phyloP scores from a whole-genome alignment of 1,140 invertebrate genomes.

The Geopemphigus sp. region DNA sequence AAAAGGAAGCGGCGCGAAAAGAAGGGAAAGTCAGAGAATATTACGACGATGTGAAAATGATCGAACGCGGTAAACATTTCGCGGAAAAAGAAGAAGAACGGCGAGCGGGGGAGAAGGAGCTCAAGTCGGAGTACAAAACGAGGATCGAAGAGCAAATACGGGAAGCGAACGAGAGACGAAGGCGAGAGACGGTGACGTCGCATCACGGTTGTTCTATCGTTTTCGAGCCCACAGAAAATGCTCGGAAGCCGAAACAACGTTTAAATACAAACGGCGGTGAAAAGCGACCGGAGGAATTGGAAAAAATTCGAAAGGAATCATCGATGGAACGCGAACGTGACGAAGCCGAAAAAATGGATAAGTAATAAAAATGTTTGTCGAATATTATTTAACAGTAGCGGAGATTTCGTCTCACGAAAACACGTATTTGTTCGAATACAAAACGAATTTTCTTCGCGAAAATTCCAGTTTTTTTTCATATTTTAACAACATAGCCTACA shows the following conservation, averaged over 20 bases:
- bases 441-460: too few relatives aligned
- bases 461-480: too few relatives aligned
- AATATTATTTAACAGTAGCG: not conserved
- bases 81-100: not conserved
- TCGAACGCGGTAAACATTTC: not conserved
- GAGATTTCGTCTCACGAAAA: too few relatives aligned
- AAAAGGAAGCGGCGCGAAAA: constrained; percentile 17
- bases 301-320: not conserved
- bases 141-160: not conserved
- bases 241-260: not conserved
- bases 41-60: constrained; percentile 22
- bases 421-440: too few relatives aligned
- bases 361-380: not conserved
- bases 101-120: not conserved
- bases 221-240: not conserved
- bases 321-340: not conserved
- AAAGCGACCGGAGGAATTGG: not conserved
- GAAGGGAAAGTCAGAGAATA: constrained; percentile 3
- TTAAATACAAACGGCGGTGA: not conserved
- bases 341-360: not conserved
- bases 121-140: constrained; percentile 4
- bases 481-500: too few relatives aligned
- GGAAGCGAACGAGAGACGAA: not conserved
- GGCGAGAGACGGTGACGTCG: not conserved
- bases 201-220: too few relatives aligned